Evolutionary conservation across 2,888 invertebrate genomes (phyloP).

Genomic region (Schrankia costaestrigalis): DNA sequence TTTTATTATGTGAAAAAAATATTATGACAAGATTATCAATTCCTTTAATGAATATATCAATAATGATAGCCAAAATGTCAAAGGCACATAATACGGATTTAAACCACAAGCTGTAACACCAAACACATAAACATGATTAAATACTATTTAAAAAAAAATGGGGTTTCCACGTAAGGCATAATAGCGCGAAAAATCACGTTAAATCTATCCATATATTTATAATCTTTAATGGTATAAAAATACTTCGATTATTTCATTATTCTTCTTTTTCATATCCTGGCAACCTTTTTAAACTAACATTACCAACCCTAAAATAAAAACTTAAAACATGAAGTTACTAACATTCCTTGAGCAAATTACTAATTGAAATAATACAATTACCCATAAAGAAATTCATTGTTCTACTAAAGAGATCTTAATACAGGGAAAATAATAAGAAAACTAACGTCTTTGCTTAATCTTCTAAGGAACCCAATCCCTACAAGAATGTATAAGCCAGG

Average conservation of each 20-base stretch:
- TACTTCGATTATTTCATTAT: slow-evolving; percentile 23
- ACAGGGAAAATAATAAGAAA: slow-evolving; percentile 44
- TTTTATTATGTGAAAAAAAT: slow-evolving; percentile 70
- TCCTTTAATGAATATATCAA: slow-evolving; percentile 50
- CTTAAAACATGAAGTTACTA: slow-evolving; percentile 39
- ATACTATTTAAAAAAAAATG: slow-evolving; percentile 19
- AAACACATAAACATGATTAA: slow-evolving; percentile 38
- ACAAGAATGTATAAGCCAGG: slow-evolving; percentile 34
- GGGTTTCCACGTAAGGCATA: slow-evolving; percentile 16
- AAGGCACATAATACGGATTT: slow-evolving; percentile 57
- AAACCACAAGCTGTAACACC: slow-evolving; percentile 41
- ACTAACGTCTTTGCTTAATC: slow-evolving; percentile 40
- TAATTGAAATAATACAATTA: slow-evolving; percentile 30
- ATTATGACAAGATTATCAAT: slow-evolving; percentile 58
- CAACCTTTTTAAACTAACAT: slow-evolving; percentile 32
- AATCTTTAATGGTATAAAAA: slow-evolving; percentile 35
- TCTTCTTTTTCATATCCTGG: too few relatives aligned
- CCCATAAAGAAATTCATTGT: slow-evolving; percentile 59
- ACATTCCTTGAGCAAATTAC: slow-evolving; percentile 68
- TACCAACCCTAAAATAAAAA: slow-evolving; percentile 37
- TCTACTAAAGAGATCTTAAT: slow-evolving; percentile 54
- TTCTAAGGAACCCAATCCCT: slow-evolving; percentile 39
- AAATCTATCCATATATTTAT: slow-evolving; percentile 1
- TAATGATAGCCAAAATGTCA: slow-evolving; percentile 48
- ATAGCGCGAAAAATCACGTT: background rate